Conservation (phyloP, 2,113 vertebrate genomes). For the Chrysemys picta region DNA sequence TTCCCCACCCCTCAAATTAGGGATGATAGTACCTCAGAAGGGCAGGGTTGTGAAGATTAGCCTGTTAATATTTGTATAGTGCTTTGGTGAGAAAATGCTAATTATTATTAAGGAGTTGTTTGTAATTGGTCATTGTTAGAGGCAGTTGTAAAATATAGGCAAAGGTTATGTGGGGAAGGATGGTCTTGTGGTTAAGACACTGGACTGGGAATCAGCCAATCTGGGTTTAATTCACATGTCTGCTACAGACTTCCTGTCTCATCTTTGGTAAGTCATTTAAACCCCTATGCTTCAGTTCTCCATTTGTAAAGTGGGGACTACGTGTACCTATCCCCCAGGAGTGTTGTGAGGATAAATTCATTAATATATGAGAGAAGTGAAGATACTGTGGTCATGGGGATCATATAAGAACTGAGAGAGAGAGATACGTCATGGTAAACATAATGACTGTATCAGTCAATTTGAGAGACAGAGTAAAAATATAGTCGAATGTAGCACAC, state of each 20-base stretch:
- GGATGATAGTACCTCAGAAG: background rate
- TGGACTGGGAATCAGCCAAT: background rate
- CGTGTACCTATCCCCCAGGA: background rate
- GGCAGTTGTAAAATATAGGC: background rate
- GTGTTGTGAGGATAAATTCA: background rate
- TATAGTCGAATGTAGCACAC: background rate
- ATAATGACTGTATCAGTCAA: rapidly evolving
- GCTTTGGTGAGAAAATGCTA: background rate
- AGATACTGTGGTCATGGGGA: rapidly evolving
- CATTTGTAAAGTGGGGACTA: background rate
- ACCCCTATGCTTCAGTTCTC: background rate
- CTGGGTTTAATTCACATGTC: background rate
- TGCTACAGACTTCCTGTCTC: background rate
- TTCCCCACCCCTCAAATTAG: background rate
- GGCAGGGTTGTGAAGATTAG: background rate
- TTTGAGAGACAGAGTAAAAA: background rate
- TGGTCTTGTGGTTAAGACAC: background rate
- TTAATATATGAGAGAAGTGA: background rate
- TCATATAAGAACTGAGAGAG: background rate
- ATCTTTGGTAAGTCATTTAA: background rate
- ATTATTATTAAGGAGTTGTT: background rate
- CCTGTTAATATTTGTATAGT: background rate
- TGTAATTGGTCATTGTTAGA: background rate
- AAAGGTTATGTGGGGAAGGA: background rate
- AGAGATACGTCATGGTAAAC: background rate